Evolutionary conservation across 2,797 vertebrate genomes (phyloP).

Genomic region (Ammospiza maritima): DNA sequence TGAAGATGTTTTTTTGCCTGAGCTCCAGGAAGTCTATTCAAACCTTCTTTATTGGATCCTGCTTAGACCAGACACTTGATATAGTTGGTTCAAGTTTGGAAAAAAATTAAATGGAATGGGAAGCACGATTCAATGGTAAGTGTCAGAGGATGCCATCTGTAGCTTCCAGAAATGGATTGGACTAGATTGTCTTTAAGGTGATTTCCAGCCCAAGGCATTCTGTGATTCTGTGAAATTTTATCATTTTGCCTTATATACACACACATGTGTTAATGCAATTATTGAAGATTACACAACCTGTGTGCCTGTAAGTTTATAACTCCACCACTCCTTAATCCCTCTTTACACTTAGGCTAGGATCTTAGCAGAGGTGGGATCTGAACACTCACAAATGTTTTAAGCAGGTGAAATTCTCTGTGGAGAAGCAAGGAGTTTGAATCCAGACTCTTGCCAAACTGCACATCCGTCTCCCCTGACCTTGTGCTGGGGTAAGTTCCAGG

Average conservation of each 20-base stretch:
- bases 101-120: neutral
- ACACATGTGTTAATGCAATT: neutral
- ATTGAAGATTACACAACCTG: neutral
- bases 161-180: neutral
- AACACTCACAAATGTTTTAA: neutral
- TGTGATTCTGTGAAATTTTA: neutral
- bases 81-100: neutral
- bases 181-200: neutral
- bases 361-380: neutral
- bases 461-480: neutral
- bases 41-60: neutral
- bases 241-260: accelerated
- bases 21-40: neutral
- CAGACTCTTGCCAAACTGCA: neutral
- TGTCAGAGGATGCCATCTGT: neutral
- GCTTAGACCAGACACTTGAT: neutral
- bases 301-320: neutral
- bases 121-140: neutral
- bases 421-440: neutral
- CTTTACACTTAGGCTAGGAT: neutral
- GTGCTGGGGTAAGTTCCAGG: neutral
- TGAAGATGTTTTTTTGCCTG: neutral
- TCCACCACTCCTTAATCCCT: neutral
- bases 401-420: neutral
- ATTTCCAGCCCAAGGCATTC: neutral